Base-by-base conservation (phyloP, 2,888 invertebrate species). In the Chrysopilus asiliformis region DNA sequence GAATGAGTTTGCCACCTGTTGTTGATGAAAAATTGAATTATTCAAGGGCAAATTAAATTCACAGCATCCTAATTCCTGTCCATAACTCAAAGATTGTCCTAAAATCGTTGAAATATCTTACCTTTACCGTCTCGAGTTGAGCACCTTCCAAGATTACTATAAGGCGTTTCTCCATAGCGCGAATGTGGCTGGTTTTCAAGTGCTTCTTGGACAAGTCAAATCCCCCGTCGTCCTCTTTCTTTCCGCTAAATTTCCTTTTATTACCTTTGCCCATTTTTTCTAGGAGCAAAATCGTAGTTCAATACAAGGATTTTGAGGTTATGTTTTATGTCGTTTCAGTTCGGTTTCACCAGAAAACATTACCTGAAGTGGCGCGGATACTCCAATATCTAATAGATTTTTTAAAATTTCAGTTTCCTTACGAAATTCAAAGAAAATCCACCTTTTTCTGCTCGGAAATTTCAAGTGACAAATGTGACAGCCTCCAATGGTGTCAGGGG, bases 41-140 rank as follows among this genome's bases (percentile, higher is more conserved):
- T n/a, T n/a, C n/a, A n/a, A n/a, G n/a, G n/a, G n/a, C n/a, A n/a
- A n/a, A n/a, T n/a, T n/a, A n/a, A n/a, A n/a, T n/a, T n/a, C n/a
- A n/a, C n/a, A n/a, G n/a, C n/a, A n/a, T n/a, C n/a, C n/a, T n/a
- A n/a, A n/a, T n/a, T n/a, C n/a, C n/a, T n/a, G n/a, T n/a, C n/a
- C n/a, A n/a, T n/a, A n/a, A n/a, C n/a, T n/a, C n/a, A n/a, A 24
- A 19, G 33, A 24, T 16, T 35, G 9, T 13, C 13, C 32, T 34
- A 27, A 5, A 33, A 28, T 16, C 16, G 27, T 8, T 6, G 19
- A 18, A 18, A 28, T 18, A 27, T 13, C 53, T 53, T 60, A 93
- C 94, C 72, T 95, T 97, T 0, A 94, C 91, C 28, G 90, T 85
- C 68, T 98, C 97, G 35, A 98, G 63, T 53, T 94, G 93, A 4